These are phyloP conservation scores for Graptemys geographica DNA, from an alignment of 2,797 vertebrate genomes.

Conservation along the genomic window DNA sequence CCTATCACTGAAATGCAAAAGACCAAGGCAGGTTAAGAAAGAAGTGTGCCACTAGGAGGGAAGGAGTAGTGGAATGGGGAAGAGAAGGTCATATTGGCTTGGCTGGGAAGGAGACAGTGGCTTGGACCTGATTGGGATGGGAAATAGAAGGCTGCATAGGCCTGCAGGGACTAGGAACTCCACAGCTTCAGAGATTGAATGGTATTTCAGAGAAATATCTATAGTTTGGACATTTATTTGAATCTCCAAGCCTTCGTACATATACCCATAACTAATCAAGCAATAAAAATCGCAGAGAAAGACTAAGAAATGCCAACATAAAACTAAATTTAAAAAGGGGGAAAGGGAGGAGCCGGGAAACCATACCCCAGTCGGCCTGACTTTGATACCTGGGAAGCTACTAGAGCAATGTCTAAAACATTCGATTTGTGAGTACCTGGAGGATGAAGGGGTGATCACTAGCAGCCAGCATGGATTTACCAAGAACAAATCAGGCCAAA, in stretches of 20 bases:
- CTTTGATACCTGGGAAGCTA: too few relatives aligned
- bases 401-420: too few relatives aligned
- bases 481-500: too few relatives aligned
- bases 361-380: too few relatives aligned
- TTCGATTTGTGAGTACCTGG: too few relatives aligned
- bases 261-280: neutral
- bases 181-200: neutral
- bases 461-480: too few relatives aligned
- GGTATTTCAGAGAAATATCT: neutral
- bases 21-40: constrained; percentile 36
- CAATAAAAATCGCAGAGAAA: neutral
- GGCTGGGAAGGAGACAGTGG: neutral
- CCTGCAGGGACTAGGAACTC: constrained; percentile 30
- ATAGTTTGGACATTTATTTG: neutral
- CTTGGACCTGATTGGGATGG: neutral
- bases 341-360: too few relatives aligned
- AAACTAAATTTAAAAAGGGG: too few relatives aligned
- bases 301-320: too few relatives aligned
- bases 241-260: neutral
- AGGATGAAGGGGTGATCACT: too few relatives aligned
- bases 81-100: constrained; percentile 32
- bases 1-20: constrained; percentile 9
- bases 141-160: constrained; percentile 53
- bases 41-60: neutral
- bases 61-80: constrained; percentile 21